Conservation (phyloP, 2,797 vertebrate species). For the Loriculus beryllinus region DNA sequence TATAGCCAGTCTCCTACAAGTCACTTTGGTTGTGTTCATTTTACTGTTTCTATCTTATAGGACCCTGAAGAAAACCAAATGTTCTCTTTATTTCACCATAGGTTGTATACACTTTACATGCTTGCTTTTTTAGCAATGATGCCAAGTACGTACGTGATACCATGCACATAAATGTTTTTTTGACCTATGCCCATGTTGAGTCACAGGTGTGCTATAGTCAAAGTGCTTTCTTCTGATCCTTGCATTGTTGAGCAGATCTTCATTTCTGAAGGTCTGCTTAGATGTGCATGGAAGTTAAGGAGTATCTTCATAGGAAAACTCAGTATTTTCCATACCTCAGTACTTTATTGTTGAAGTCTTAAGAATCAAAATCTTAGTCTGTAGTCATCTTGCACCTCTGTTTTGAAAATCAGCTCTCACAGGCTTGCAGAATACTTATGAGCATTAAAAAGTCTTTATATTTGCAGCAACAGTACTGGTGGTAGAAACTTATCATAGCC, state of each 20-base stretch:
- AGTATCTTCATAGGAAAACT: neutral
- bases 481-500: neutral
- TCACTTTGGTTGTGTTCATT: neutral
- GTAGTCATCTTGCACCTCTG: neutral
- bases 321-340: neutral
- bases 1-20: neutral
- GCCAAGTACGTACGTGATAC: rapidly evolving
- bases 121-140: neutral
- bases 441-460: neutral
- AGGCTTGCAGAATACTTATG: neutral
- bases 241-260: no score
- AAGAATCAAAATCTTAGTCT: neutral
- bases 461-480: neutral
- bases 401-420: neutral
- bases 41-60: neutral
- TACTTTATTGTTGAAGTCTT: neutral
- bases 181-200: rapidly evolving
- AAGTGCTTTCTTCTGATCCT: neutral
- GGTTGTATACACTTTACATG: neutral
- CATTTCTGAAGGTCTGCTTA: neutral
- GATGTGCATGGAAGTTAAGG: neutral
- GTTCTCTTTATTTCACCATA: neutral
- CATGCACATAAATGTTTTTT: neutral
- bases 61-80: neutral
- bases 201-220: neutral